Conservation (phyloP, 2,888 invertebrate species). For the Schizaphis graminum region DNA sequence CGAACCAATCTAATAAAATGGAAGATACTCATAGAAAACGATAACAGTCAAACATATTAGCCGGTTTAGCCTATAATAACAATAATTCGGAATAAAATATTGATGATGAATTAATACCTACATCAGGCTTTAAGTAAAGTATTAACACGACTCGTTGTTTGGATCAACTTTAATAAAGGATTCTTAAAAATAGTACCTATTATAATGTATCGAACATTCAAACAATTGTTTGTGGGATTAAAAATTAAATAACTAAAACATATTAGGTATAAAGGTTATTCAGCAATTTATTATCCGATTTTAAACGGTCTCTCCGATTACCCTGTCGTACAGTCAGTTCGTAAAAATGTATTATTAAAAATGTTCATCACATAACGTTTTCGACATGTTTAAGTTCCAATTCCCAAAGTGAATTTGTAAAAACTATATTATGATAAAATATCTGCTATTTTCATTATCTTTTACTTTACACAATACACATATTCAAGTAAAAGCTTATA, state of each 20-base stretch:
- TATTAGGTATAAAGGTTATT: conserved; percentile 13
- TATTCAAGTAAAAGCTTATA: background rate
- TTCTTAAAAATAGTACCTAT: conserved; percentile 16
- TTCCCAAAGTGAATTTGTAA: conserved; percentile 31
- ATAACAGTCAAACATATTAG: conserved; percentile 9
- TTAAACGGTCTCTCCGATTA: conserved; percentile 55
- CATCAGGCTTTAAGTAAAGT: background rate
- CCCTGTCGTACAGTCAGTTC: conserved; percentile 61
- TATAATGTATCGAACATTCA: background rate
- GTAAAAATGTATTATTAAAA: conserved; percentile 49
- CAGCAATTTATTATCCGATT: conserved; percentile 47
- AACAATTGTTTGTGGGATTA: background rate
- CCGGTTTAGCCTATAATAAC: conserved; percentile 19
- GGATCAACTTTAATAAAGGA: background rate
- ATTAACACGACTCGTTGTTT: background rate
- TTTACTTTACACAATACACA: background rate
- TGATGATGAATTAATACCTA: conserved; percentile 23
- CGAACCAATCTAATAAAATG: background rate
- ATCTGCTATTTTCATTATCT: background rate
- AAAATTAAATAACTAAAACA: conserved; percentile 47
- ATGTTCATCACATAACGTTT: conserved; percentile 58
- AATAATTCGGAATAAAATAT: conserved; percentile 60
- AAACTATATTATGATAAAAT: conserved; percentile 21
- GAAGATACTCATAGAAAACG: background rate
- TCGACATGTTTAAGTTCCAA: conserved; percentile 47